A percentile compares a stretch with the other conserved stretches of the same genome.
Evolutionary conservation across 2,888 invertebrate species (phyloP).

Genomic region (Smittia aterrima): DNA sequence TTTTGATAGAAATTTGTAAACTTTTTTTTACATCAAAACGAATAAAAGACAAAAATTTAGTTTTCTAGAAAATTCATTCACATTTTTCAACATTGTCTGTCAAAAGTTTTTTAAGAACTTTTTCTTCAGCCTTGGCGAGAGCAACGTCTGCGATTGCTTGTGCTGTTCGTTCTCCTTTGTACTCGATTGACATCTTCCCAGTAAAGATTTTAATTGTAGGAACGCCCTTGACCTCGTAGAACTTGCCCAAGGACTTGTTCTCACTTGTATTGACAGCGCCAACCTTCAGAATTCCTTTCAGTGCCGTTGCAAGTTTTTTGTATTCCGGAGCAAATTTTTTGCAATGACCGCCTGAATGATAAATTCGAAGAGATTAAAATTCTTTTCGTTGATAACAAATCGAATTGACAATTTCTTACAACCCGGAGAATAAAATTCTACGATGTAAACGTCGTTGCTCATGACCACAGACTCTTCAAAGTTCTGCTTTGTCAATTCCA

Average conservation of each 20-base stretch:
- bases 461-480: slow-evolving; percentile 74
- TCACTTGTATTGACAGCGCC: slow-evolving; percentile 92
- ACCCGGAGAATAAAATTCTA: slow-evolving; percentile 97
- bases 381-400: neutral
- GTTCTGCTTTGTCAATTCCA: slow-evolving; percentile 82
- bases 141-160: slow-evolving; percentile 82
- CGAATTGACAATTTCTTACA: slow-evolving; percentile 54
- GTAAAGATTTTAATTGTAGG: slow-evolving; percentile 94
- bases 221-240: slow-evolving; percentile 85
- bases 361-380: slow-evolving; percentile 48
- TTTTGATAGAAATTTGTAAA: no score
- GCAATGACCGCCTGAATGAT: slow-evolving; percentile 56
- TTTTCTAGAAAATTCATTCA: no score
- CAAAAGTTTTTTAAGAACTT: no score
- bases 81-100: no score
- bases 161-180: slow-evolving; percentile 78
- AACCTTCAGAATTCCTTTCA: slow-evolving; percentile 92
- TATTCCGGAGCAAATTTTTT: slow-evolving; percentile 89
- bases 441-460: slow-evolving; percentile 82
- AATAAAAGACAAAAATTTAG: no score
- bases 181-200: slow-evolving; percentile 81
- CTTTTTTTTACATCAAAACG: no score
- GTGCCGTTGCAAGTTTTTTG: slow-evolving; percentile 84
- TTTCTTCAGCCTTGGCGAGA: slow-evolving; percentile 70
- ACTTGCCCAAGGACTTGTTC: slow-evolving; percentile 74